A percentile compares a stretch with the other conserved stretches of the same genome.
Evolutionary conservation across 2,797 vertebrate genomes (phyloP).

Genomic region (Anniella stebbinsi): DNA sequence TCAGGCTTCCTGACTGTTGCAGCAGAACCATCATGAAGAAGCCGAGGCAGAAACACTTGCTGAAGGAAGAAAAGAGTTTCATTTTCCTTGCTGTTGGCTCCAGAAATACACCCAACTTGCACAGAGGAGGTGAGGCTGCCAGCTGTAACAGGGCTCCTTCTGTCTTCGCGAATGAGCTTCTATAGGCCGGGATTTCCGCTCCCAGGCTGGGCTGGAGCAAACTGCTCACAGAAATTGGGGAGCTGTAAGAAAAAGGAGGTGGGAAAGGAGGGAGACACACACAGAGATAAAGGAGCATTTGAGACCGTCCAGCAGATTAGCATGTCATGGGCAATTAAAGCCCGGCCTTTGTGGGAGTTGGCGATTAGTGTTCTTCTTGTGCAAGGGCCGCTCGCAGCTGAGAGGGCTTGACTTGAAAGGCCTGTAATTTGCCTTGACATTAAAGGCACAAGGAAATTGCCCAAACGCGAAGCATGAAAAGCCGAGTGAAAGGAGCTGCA

Average conservation of each 20-base stretch:
- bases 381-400: constrained; percentile 22
- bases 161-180: constrained; percentile 45
- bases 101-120: neutral
- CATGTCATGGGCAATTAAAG: constrained; percentile 42
- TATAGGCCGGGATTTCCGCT: constrained; percentile 48
- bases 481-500: constrained; percentile 25
- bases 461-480: constrained; percentile 56
- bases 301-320: constrained; percentile 52
- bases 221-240: constrained; percentile 7
- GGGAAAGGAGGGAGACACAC: neutral
- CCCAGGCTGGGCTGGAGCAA: constrained; percentile 55
- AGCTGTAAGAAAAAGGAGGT: constrained; percentile 37
- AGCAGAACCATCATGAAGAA: constrained; percentile 6
- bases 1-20: neutral
- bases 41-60: neutral
- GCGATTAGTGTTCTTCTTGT: constrained; percentile 41
- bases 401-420: constrained; percentile 43
- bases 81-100: constrained; percentile 18
- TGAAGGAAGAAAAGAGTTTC: neutral
- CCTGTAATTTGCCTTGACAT: constrained; percentile 38
- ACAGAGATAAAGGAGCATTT: constrained; percentile 33
- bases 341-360: neutral
- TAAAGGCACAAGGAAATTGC: constrained; percentile 63
- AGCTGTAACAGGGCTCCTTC: constrained; percentile 21
- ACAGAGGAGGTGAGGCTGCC: neutral